Percentiles rank a stretch among this genome's conserved stretches.
phyloP scores from a whole-genome alignment of 2,113 vertebrate genomes.

The Spea bombifrons region DNA sequence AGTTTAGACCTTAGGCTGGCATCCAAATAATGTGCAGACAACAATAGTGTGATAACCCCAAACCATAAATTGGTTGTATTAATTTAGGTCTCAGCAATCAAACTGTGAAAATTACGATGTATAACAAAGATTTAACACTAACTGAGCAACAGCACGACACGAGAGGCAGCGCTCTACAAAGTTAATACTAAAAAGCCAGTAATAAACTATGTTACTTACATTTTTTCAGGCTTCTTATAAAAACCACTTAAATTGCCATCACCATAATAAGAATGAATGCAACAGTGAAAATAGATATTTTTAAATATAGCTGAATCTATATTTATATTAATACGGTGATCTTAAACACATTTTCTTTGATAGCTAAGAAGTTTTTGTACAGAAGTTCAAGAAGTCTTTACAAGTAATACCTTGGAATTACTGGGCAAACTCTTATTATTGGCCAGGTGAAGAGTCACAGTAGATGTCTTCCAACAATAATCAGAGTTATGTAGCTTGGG shows the following conservation, averaged over 20 bases:
- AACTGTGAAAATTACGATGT: constrained; percentile 41
- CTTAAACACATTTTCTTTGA: not conserved
- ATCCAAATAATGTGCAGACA: constrained; percentile 17
- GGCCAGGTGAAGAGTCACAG: too few species aligned
- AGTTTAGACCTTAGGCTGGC: constrained; percentile 22
- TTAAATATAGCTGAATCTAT: not conserved
- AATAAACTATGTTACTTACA: constrained; percentile 10
- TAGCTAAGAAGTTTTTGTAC: not conserved
- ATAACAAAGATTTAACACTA: constrained; percentile 10
- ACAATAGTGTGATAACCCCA: constrained; percentile 35
- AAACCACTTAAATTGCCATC: constrained; percentile 23
- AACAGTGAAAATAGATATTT: not conserved
- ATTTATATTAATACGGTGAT: constrained; percentile 20
- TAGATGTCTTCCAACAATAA: too few species aligned
- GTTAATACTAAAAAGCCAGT: not conserved
- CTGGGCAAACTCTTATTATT: too few species aligned
- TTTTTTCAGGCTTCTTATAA: constrained; percentile 21
- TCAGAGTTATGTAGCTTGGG: too few species aligned
- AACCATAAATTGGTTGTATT: constrained; percentile 38
- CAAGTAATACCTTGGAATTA: too few species aligned
- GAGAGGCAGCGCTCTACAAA: constrained; percentile 1
- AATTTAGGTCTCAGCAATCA: constrained; percentile 17
- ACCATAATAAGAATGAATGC: constrained; percentile 11
- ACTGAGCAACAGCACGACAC: constrained; percentile 20
- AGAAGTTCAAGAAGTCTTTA: not conserved